Conservation (phyloP, 2,888 invertebrate genomes). For the Panopea generosa region DNA sequence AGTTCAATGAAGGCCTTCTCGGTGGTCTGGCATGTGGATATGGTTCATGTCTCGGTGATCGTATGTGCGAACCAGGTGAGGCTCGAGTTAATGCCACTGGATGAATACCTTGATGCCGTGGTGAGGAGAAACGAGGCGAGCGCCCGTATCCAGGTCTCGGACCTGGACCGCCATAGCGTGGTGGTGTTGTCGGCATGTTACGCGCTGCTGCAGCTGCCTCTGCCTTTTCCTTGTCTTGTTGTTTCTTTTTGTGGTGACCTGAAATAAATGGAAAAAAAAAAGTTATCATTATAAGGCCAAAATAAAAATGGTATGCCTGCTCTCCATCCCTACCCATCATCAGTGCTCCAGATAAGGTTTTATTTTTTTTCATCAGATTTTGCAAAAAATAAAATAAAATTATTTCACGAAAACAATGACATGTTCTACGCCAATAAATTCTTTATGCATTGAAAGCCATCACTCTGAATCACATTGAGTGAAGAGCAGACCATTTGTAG, state of each 20-base stretch:
- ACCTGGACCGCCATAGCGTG: background rate
- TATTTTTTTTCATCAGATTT: too few species aligned
- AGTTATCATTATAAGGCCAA: too few species aligned
- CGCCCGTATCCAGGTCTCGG: background rate
- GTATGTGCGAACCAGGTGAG: background rate
- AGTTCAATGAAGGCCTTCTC: background rate
- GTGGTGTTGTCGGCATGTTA: background rate
- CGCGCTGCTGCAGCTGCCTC: conserved; percentile 6
- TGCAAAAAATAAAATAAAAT: too few species aligned
- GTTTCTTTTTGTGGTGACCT: conserved; percentile 31
- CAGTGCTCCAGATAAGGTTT: too few species aligned
- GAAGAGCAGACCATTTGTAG: too few species aligned
- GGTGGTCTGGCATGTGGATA: conserved; percentile 7
- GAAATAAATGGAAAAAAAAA: background rate
- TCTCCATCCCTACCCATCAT: too few species aligned
- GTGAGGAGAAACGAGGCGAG: conserved; percentile 14
- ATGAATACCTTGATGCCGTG: conserved; percentile 23
- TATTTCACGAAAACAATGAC: too few species aligned
- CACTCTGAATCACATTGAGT: too few species aligned
- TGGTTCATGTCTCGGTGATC: conserved; percentile 9
- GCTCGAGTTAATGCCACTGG: conserved; percentile 25
- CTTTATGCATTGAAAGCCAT: too few species aligned
- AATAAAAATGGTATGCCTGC: too few species aligned
- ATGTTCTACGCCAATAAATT: too few species aligned
- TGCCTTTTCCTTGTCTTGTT: conserved; percentile 15